phyloP scores from a whole-genome alignment of 2,888 invertebrate species.

The Caenorhabditis plicata region DNA sequence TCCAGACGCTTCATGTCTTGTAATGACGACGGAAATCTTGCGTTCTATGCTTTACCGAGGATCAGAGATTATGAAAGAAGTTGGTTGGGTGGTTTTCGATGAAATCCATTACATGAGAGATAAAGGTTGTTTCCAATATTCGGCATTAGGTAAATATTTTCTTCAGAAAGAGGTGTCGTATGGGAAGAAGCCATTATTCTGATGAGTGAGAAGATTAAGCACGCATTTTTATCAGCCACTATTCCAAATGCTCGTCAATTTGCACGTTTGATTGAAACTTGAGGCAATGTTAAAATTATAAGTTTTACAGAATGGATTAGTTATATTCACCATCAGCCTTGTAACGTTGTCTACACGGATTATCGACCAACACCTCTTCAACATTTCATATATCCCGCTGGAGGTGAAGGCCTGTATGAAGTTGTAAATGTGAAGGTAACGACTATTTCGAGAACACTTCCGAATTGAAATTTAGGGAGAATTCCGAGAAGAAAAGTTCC shows the following conservation, averaged over 20 bases:
- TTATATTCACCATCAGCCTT: constrained; percentile 74
- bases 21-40: constrained; percentile 99
- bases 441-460: neutral
- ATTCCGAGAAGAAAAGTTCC: constrained; percentile 96
- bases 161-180: constrained; percentile 87
- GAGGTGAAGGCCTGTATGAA: constrained; percentile 88
- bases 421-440: constrained; percentile 70
- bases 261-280: constrained; percentile 66
- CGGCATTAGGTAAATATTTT: neutral
- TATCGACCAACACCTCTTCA: constrained; percentile 94
- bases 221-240: constrained; percentile 97
- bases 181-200: constrained; percentile 99
- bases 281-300: neutral
- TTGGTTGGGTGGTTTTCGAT: constrained; percentile 99
- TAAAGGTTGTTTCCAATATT: constrained; percentile 72
- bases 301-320: constrained; percentile 59
- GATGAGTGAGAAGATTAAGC: constrained; percentile 93
- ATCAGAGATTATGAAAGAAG: constrained; percentile 96
- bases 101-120: constrained; percentile 99
- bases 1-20: constrained; percentile 92
- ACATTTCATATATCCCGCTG: constrained; percentile 95
- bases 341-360: constrained; percentile 98
- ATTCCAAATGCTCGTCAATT: constrained; percentile 96
- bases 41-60: constrained; percentile 97
- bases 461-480: constrained; percentile 73